Base-by-base conservation (phyloP, 2,113 vertebrate genomes). In the Phrynosoma platyrhinos region DNA sequence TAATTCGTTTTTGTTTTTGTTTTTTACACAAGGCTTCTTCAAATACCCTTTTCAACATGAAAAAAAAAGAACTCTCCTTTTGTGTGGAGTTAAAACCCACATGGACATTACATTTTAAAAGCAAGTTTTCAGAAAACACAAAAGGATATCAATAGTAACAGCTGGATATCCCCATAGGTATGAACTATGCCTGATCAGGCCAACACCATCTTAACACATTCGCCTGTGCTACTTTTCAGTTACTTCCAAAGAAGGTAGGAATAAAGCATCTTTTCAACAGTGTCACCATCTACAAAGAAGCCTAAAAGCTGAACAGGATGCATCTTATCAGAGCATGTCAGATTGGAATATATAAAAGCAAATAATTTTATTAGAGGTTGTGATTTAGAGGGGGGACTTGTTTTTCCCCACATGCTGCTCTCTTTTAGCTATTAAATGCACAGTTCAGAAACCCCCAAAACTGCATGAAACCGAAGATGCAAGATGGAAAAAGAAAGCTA, bases 201-300 rank as follows among this genome's bases (percentile, higher is more conserved):
- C 90, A 91, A 90, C 32, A 87, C 1, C 5, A 82, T 40, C 30
- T 86, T 91, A 79, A 62, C 92, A 66, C 16, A 90, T 91, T 66
- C 91, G 92, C 87, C 64, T 85, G 75, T 55, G 23, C 53, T 90
- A 71, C 16, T 80, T 93, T 91, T 81, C 81, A 92, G 72, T 84
- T 69, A 92, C 85, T 90, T 88, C 85, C 7, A 85, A 87, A 91
- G 69, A 89, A 82, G 69, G 90, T 81, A 90, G 62, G 91, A 92
- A 86, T 91, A 93, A 4, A 91, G 74, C 81, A 80, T 88, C 0
- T 87, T 89, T 92, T 92, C 68, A 94, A 82, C 69, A 86, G 90
- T 89, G 58, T 53, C 89, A 88, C 76, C 88, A 21, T 5, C 47
- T 47, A 92, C 12, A 89, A 92, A 92, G 79, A 86, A 90, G 85